Conservation (phyloP, 2,113 vertebrate genomes). For the Oncorhynchus clarkii region DNA sequence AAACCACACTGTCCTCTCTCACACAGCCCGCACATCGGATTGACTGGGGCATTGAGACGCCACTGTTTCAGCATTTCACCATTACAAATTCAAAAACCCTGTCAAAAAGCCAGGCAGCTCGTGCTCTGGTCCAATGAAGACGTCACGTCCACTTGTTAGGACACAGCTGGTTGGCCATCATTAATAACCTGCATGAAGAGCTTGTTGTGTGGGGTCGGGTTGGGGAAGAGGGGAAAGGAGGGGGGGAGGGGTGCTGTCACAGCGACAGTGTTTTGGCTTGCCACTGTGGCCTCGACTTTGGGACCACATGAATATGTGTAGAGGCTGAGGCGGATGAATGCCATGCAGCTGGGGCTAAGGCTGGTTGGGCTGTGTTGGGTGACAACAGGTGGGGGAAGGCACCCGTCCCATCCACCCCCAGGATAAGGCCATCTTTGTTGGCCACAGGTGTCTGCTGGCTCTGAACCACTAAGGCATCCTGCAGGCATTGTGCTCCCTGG, state of each 20-base stretch:
- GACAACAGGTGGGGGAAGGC: slow-evolving; percentile 44
- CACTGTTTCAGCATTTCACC: background rate
- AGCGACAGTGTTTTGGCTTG: slow-evolving; percentile 25
- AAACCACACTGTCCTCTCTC: background rate
- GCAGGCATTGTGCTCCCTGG: background rate
- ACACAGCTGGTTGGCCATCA: slow-evolving; percentile 55
- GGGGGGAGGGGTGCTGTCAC: background rate
- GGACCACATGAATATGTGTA: background rate
- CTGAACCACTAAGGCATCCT: slow-evolving; percentile 14
- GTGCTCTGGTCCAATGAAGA: slow-evolving; percentile 18
- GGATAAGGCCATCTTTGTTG: slow-evolving; percentile 75
- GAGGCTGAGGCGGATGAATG: slow-evolving; percentile 38
- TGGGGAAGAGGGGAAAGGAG: background rate
- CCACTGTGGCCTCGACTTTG: slow-evolving; percentile 35
- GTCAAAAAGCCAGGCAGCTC: slow-evolving; percentile 25
- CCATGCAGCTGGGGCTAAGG: slow-evolving; percentile 58
- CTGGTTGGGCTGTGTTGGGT: slow-evolving; percentile 27
- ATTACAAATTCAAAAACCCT: background rate
- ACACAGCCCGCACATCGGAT: background rate
- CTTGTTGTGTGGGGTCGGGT: slow-evolving; percentile 51
- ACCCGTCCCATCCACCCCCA: slow-evolving; percentile 27
- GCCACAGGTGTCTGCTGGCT: slow-evolving; percentile 64
- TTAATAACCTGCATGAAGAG: slow-evolving; percentile 54
- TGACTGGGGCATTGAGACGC: background rate
- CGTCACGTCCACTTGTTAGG: slow-evolving; percentile 24